phyloP scores from a whole-genome alignment of 2,888 invertebrate species.

The Catotricha subobsoleta region DNA sequence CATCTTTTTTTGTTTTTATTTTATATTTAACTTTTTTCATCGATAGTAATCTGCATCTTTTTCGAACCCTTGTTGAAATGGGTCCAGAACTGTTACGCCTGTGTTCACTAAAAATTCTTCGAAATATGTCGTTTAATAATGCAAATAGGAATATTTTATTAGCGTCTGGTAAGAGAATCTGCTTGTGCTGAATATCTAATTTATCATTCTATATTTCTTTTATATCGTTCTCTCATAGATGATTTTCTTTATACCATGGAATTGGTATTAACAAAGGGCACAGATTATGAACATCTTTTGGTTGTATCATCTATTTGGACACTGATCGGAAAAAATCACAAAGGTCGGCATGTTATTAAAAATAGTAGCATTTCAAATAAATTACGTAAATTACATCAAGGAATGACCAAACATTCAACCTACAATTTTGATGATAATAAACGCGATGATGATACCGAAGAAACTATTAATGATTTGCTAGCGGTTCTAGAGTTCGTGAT shows the following conservation, averaged over 20 bases:
- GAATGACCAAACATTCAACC: too few relatives aligned
- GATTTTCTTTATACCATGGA: slow-evolving; percentile 11
- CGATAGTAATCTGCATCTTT: slow-evolving; percentile 14
- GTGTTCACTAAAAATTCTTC: slow-evolving; percentile 20
- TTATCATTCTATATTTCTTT: neutral
- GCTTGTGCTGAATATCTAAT: neutral
- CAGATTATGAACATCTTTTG: slow-evolving; percentile 20
- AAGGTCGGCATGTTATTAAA: slow-evolving; percentile 21
- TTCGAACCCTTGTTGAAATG: slow-evolving; percentile 17
- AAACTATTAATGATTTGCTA: too few relatives aligned
- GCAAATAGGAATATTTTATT: slow-evolving; percentile 20
- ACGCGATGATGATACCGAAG: too few relatives aligned
- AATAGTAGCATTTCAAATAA: slow-evolving; percentile 20
- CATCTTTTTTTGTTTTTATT: too few relatives aligned
- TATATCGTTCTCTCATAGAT: slow-evolving; percentile 7
- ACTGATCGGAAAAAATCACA: slow-evolving; percentile 21
- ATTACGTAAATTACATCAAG: slow-evolving; percentile 14
- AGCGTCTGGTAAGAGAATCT: slow-evolving; percentile 14
- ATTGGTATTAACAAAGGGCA: slow-evolving; percentile 9
- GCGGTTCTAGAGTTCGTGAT: too few relatives aligned
- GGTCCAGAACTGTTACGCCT: slow-evolving; percentile 13
- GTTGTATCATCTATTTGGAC: slow-evolving; percentile 21
- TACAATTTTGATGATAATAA: too few relatives aligned
- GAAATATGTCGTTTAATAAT: slow-evolving; percentile 24
- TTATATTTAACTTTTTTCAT: neutral